Evolutionary conservation across 2,113 vertebrate species (phyloP).

Genomic region (Poeciliopsis retropinna): DNA sequence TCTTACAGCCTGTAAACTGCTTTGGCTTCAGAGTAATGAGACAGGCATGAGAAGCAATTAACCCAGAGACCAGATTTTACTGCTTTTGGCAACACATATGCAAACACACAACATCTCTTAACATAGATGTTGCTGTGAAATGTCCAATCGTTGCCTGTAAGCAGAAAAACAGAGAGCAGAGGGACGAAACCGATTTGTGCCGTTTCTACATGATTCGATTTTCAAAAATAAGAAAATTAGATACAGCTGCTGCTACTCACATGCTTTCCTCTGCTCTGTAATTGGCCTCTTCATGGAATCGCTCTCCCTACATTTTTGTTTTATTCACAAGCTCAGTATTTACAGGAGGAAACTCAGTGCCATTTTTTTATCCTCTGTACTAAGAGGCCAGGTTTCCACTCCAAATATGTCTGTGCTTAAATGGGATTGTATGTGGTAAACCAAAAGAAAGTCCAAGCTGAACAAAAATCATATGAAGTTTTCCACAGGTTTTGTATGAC

Average conservation of each 20-base stretch:
- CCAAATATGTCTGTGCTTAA: too few species aligned
- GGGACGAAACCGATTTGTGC: neutral
- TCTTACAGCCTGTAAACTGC: too few species aligned
- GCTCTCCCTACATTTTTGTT: conserved; percentile 10
- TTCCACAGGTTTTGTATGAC: neutral
- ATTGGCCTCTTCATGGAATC: conserved; percentile 17
- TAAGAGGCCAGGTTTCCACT: neutral
- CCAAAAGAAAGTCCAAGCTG: too few species aligned
- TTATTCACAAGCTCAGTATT: conserved; percentile 53
- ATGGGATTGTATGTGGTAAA: too few species aligned
- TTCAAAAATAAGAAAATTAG: conserved; percentile 3
- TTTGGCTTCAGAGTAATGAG: neutral
- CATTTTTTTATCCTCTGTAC: conserved; percentile 2
- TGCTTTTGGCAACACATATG: neutral
- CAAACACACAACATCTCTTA: conserved; percentile 54
- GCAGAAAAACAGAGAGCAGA: neutral
- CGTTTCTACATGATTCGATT: neutral
- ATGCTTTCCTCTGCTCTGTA: conserved; percentile 9
- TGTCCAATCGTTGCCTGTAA: conserved; percentile 1
- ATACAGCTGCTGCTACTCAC: neutral
- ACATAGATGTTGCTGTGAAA: conserved; percentile 28
- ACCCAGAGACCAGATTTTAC: conserved; percentile 12
- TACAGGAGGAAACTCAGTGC: conserved; percentile 21
- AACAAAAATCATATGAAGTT: too few species aligned
- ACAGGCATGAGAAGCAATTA: conserved; percentile 8